A percentile compares a stretch with the other conserved stretches of the same genome.
These are phyloP conservation scores for Rhizoglyphus robini DNA, from an alignment of 1,140 invertebrate species.

Conservation along the genomic window DNA sequence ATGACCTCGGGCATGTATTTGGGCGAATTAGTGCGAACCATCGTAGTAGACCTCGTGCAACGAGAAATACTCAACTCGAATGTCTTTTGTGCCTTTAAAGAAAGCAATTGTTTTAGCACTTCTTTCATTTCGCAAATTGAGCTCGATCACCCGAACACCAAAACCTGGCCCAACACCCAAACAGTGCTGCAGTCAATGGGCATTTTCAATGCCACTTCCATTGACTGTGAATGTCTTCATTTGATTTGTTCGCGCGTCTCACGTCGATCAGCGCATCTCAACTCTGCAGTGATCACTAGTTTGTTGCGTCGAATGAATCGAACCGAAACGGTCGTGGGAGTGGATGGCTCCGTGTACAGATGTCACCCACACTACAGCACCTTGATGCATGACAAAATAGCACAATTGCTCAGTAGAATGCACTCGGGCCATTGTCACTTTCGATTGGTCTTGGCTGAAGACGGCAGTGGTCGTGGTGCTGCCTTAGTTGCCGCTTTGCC, in stretches of 20 bases:
- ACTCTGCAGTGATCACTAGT: constrained; percentile 55
- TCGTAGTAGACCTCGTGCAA: constrained; percentile 49
- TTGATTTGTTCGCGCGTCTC: constrained; percentile 76
- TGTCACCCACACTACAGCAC: constrained; percentile 89
- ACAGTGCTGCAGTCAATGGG: neutral
- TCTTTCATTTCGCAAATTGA: neutral
- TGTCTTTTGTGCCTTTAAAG: neutral
- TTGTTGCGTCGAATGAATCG: constrained; percentile 59
- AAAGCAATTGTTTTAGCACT: neutral
- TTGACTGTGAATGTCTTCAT: constrained; percentile 8
- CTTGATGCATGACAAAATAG: constrained; percentile 43
- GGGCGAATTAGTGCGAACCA: constrained; percentile 49
- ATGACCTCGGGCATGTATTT: constrained; percentile 53
- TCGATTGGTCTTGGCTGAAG: constrained; percentile 91
- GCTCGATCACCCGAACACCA: neutral
- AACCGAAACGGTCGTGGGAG: constrained; percentile 76
- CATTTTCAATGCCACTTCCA: neutral
- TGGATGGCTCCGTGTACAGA: constrained; percentile 94
- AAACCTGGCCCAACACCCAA: neutral
- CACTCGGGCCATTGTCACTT: constrained; percentile 37
- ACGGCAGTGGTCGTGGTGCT: constrained; percentile 93
- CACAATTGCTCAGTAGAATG: neutral
- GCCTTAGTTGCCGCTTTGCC: constrained; percentile 91
- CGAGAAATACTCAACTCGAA: neutral
- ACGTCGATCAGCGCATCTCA: constrained; percentile 74